Percentiles rank a stretch among this genome's conserved stretches.
phyloP scores from a whole-genome alignment of 1,140 invertebrate species.

The Bombus waltoni region DNA sequence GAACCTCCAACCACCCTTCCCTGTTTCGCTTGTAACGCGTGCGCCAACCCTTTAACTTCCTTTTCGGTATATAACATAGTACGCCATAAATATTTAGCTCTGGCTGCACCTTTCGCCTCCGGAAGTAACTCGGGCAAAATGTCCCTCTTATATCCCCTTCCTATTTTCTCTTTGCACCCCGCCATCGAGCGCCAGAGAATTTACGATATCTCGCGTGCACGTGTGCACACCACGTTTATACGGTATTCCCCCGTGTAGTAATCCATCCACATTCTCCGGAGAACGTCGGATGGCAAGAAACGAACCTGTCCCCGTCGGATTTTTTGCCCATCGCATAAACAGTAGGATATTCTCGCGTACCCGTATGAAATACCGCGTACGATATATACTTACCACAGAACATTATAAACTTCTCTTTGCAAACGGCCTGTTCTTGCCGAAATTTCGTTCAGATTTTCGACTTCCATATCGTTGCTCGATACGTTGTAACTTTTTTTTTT shows the following conservation, averaged over 20 bases:
- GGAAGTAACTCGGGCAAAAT: conserved; percentile 30
- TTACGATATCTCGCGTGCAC: conserved; percentile 51
- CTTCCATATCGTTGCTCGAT: neutral
- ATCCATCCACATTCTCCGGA: conserved; percentile 41
- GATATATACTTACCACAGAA: conserved; percentile 7
- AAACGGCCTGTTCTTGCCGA: neutral
- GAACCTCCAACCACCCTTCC: neutral
- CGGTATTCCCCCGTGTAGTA: neutral
- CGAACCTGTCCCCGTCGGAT: neutral
- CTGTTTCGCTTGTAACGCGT: conserved; percentile 39
- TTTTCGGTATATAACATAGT: conserved; percentile 45
- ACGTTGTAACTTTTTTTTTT: neutral
- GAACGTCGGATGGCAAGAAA: conserved; percentile 46
- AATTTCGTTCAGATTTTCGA: neutral
- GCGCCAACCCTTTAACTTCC: neutral
- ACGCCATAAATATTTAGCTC: conserved; percentile 70
- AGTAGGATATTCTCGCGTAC: neutral
- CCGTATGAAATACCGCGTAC: conserved; percentile 13
- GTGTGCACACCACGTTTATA: conserved; percentile 17
- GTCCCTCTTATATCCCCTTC: neutral
- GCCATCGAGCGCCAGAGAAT: conserved; percentile 35
- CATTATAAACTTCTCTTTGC: neutral
- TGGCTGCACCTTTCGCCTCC: neutral
- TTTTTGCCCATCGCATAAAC: conserved; percentile 4
- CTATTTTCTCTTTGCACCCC: conserved; percentile 7